These are phyloP conservation scores for Scaeva pyrastri DNA, from an alignment of 2,888 invertebrate genomes.

Conservation along the genomic window DNA sequence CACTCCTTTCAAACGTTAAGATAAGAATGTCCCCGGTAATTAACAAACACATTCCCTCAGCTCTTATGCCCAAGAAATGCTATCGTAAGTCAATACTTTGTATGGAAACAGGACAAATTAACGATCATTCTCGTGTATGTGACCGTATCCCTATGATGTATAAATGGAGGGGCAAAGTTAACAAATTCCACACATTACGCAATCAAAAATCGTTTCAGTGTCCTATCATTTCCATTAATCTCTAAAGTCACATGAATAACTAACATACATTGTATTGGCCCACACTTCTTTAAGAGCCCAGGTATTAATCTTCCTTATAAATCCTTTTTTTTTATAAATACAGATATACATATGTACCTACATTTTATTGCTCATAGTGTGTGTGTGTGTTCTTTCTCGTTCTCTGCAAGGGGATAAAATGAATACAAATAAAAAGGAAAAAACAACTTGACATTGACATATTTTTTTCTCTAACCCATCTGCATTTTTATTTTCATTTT, in stretches of 20 bases:
- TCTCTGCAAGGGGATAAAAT: not conserved
- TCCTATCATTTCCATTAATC: constrained; percentile 43
- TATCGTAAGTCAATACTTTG: constrained; percentile 8
- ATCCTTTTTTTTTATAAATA: constrained; percentile 19
- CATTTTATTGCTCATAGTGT: not conserved
- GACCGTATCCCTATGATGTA: not conserved
- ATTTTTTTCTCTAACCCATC: constrained; percentile 44
- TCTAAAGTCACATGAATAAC: constrained; percentile 34
- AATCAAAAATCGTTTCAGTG: constrained; percentile 23
- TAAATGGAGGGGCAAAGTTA: not conserved
- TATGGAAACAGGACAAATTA: not conserved
- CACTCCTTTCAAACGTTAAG: too few relatives aligned
- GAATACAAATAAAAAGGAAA: constrained; percentile 25
- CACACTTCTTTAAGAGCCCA: constrained; percentile 14
- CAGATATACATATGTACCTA: not conserved
- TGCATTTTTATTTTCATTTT: constrained; percentile 5
- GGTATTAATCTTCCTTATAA: constrained; percentile 37
- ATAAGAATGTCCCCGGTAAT: too few relatives aligned
- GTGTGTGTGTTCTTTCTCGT: constrained; percentile 1
- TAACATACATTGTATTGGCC: constrained; percentile 38
- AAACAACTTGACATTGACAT: constrained; percentile 57
- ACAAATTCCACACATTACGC: constrained; percentile 35
- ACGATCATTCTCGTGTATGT: not conserved
- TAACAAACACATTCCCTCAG: not conserved
- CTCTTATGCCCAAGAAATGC: not conserved